Base-by-base conservation (phyloP, 2,888 invertebrate genomes). In the Heterodera filipjevi region DNA sequence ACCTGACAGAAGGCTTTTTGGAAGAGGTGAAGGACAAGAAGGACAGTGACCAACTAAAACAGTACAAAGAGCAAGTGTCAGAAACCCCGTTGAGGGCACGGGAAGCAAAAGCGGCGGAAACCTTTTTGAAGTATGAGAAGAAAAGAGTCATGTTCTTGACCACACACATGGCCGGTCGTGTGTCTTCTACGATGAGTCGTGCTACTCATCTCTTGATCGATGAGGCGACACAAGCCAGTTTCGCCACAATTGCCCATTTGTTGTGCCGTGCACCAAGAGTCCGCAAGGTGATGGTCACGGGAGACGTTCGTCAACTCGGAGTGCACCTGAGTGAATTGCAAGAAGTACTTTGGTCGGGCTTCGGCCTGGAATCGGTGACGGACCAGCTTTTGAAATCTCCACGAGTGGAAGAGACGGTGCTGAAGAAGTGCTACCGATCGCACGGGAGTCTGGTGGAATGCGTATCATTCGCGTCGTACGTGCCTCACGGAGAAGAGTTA, bases 401-500 rank as follows among this genome's bases (percentile, higher is more conserved):
- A 22, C n/a, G 70, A 6, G 27, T 70, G 44, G n/a, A 22, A 10
- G 44, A 39, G 10, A 70, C 70, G 22, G 44, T 46, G 3, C 70
- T 70, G n/a, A 22, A 27, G n/a, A n/a, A 5, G 3, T 70, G 70
- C 70, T 70, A 70, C 70, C 22, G 70, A n/a, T 39, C 70, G 3
- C 70, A 70, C 30, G 39, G 39, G 10, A n/a, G 22, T 22, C 10
- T 71, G 35, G 71, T 49, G 3, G 35, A 71, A 14, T 49, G 32
- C 71, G 16, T 53, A 2, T 71, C 71, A 1, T 27, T 32, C 12
- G 46, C 71, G 19, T 33, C 49, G 2, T 33, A 30, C 35, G 30
- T 30, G 14, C 71, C 35, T 14, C 46, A 71, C 12, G 46, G 46
- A 49, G 33, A 71, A 71, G 71, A n/a, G 0, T 1, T 70, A 5